Conservation (phyloP, 2,113 vertebrate species). For the Syrrhaptes paradoxus region DNA sequence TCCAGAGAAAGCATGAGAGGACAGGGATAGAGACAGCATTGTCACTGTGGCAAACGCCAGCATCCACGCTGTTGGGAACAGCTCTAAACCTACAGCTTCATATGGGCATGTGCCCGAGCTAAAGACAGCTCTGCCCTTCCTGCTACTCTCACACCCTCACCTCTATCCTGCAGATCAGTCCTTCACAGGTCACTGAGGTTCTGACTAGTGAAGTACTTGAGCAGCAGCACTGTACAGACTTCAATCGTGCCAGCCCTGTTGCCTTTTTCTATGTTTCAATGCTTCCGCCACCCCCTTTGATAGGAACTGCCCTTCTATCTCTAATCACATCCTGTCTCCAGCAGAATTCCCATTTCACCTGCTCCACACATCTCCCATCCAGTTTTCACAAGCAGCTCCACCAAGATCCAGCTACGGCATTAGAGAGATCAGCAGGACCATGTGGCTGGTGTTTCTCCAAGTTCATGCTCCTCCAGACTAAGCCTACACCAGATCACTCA, state of each 20-base stretch:
- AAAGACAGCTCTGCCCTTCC: not conserved
- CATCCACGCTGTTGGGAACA: rapidly evolving
- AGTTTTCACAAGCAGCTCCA: not conserved
- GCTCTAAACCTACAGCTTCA: not conserved
- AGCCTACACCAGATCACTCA: not conserved
- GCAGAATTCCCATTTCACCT: not conserved
- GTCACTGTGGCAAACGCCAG: rapidly evolving
- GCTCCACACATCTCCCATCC: not conserved
- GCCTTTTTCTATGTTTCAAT: not conserved
- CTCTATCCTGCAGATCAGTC: not conserved
- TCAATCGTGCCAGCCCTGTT: rapidly evolving
- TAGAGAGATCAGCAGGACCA: not conserved
- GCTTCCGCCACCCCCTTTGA: not conserved
- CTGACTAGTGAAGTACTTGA: not conserved
- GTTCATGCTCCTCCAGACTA: not conserved
- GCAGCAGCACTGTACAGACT: not conserved
- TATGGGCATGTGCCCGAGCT: rapidly evolving
- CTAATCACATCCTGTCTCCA: not conserved
- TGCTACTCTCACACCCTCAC: rapidly evolving
- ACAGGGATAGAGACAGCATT: rapidly evolving
- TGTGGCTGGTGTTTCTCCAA: not conserved
- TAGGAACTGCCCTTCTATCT: not conserved
- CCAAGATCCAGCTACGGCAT: not conserved
- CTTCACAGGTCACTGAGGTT: not conserved
- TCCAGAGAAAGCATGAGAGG: not conserved